Evolutionary conservation across 1,140 invertebrate species (phyloP), one percentile per base, ranked within the genome.

Genomic region (Saccostrea echinata): DNA sequence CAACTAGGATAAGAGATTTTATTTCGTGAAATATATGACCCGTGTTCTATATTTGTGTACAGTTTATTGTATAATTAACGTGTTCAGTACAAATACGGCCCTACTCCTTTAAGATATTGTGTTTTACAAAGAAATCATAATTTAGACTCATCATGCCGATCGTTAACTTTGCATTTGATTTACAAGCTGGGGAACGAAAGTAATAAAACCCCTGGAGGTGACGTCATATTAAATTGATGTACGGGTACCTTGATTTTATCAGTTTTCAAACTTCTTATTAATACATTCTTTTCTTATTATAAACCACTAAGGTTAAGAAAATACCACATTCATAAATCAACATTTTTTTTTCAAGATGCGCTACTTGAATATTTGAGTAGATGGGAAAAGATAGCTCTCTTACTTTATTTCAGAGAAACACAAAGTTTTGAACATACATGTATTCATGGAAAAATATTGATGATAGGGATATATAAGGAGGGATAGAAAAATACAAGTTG

Each of bases 231-330:
- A 43, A 4, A 43, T 61, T 61, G 55, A 61, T 61, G 3, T n/a
- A 61, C 18, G 18, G 18, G 18, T 61, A 61, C 55, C 55, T 61
- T 21, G 55, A 61, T 61, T 61, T 61, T 61, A 61, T 61, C 55
- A 61, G 55, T n/a, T 61, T 61, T 61, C 55, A 61, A 61, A 18
- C 55, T 61, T 61, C 55, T 61, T 61, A 61, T 61, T 61, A 21
- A 61, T 4, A 61, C 18, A 61, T 61, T 61, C 55, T 61, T 61
- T 61, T n/a, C 55, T 61, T 18, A 43, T 21, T 21, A 61, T 61
- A 61, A 61, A 43, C 43, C 43, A 43, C 43, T 43, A 43, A 43
- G 43, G 43, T 43, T 4, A 43, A 9, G 9, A 43, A 43, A 43
- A 43, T 43, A 43, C 43, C 43, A 6, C 43, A 3, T 43, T 43